Base-by-base conservation (phyloP, 2,797 vertebrate species). In the Enteromius viviparus region DNA sequence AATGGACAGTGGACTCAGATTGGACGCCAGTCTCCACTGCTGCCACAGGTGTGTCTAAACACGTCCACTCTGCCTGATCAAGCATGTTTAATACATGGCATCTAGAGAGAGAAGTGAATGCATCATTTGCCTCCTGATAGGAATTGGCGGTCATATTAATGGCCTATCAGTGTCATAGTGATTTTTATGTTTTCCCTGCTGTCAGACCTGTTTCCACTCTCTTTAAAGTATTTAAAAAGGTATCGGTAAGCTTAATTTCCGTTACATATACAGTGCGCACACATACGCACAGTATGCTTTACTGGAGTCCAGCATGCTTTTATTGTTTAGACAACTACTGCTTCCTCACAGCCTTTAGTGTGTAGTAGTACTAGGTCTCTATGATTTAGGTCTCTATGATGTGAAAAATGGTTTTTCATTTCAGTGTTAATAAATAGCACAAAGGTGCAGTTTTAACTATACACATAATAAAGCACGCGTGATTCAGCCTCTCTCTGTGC, bases 1-100 rank as follows among this genome's bases (percentile, higher is more conserved):
- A 94, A 96, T 9, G 96, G 95, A 68, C 95, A 96, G 45, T 99
- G 98, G 98, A 94, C 91, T 0, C 88, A 97, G 87, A 98, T 99
- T 90, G 98, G 98, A 37, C 93, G 96, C 79, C 98, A 99, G 91
- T 98, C 97, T 81, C 98, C 98, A 45, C 97, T 97, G 68, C 90
- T 99, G 65, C 98, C 98, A 51, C 98, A 99, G 96, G 97, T 99
- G 12, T 15, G 21, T 26, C 37, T 51, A 37, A 15, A 53, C 47
- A 9, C 10, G 32, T 79, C 19, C 11, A n/a, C 11, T 65, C 6
- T 75, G 32, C 51, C 47, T 78, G 60, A 11, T 49, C 3, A 4
- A 78, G 53, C 53, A 23, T 17, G 47, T 53, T 62, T 29, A 77
- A 60, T 21, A 11, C 6, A 3, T 47, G 23, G 1, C 17, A 32